Evolutionary conservation across 1,140 invertebrate species (phyloP), one percentile per base, ranked within the genome.

Genomic region (Drosophila rhopaloa): DNA sequence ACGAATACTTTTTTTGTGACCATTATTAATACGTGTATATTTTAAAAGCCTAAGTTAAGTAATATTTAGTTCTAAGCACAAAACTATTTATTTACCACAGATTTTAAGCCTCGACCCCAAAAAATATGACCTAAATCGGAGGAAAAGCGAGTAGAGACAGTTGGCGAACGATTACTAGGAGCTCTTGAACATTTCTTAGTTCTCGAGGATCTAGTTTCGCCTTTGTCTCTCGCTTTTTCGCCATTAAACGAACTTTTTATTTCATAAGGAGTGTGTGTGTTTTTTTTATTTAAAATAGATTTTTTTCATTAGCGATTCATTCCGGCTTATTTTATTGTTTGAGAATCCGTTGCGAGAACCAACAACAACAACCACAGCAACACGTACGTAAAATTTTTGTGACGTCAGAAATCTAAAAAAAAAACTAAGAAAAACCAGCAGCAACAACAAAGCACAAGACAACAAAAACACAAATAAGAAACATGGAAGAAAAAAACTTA

Each of bases 331-430:
- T 72, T 66, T 70, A 80, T 85, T 78, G 60, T 88, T 88, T 83
- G 66, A 83, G 86, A 88, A 88, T 88, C 84, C 84, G 84, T 89
- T 83, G 84, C 84, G 84, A 88, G 76, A 73, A 76, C 62, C 76
- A 55, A 74, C 76, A 77, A 71, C 75, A 76, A 76, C 71, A 76
- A 50, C 59, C 65, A 77, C 74, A 70, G 73, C 62, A 50, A 86
- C 73, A 71, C 44, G 79, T 82, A 81, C 74, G 79, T 76, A 57
- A 75, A 82, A 88, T 88, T 88, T 88, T 88, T 88, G 84, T 88
- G 84, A 88, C 84, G 84, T 88, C 84, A 88, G 84, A 89, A 88
- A 88, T 83, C 80, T 88, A 88, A 85, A 68, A 48, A 29, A 76
- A 46, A 32, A 66, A 76, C 57, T 67, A 66, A 38, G 62, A 46